These are phyloP conservation scores for Holocentrus rufus DNA, from an alignment of 2,797 vertebrate genomes.

Conservation along the genomic window DNA sequence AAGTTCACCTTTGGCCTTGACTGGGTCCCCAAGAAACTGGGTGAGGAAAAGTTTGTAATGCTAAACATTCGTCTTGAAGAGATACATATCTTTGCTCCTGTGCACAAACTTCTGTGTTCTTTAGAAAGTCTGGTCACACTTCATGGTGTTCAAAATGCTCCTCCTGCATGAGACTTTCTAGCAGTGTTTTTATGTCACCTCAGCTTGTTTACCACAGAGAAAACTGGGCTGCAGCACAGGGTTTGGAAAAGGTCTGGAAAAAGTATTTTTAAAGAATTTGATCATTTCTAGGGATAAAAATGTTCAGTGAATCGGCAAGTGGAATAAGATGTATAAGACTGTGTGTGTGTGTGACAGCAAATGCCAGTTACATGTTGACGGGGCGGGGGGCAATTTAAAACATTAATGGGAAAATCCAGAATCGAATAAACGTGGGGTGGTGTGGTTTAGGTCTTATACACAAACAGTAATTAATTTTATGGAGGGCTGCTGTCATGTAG, in stretches of 20 bases:
- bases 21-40: constrained; percentile 99
- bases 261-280: not conserved
- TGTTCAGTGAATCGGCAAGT: too few species aligned
- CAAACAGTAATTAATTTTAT: not conserved
- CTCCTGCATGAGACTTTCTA: not conserved
- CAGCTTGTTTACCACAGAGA: not conserved
- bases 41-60: constrained; percentile 76
- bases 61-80: not conserved
- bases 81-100: not conserved
- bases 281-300: not conserved
- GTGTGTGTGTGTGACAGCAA: too few species aligned
- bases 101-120: not conserved
- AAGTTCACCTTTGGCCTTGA: constrained; percentile 99
- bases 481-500: not conserved
- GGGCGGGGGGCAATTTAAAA: too few species aligned
- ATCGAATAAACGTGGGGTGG: not conserved
- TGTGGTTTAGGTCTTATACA: not conserved
- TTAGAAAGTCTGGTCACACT: too few species aligned
- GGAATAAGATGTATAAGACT: too few species aligned
- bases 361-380: too few species aligned
- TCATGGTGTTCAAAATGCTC: not conserved
- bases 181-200: not conserved
- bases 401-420: not conserved
- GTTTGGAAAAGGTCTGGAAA: not conserved
- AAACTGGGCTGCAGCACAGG: not conserved